phyloP scores from a whole-genome alignment of 2,113 vertebrate genomes.

The Speoplatyrhinus poulsoni region DNA sequence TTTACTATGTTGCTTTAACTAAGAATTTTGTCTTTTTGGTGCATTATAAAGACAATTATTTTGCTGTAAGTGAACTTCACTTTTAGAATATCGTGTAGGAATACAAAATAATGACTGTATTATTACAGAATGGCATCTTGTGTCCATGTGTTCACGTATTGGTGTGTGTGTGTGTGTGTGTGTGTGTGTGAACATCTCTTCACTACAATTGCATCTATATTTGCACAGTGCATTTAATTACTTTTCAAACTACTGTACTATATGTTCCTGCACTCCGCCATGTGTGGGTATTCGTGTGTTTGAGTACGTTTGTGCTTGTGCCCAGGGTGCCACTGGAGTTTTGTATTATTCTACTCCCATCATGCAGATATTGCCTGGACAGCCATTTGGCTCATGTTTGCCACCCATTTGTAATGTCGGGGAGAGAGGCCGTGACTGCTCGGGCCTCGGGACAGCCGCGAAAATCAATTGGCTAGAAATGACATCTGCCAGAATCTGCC shows the following conservation, averaged over 20 bases:
- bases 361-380: conserved; percentile 73
- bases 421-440: conserved; percentile 67
- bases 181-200: background rate
- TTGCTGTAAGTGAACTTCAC: too few relatives aligned
- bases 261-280: conserved; percentile 1
- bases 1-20: background rate
- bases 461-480: conserved; percentile 84
- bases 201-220: background rate
- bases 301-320: conserved; percentile 35
- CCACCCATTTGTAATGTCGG: conserved; percentile 75
- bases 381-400: conserved; percentile 73
- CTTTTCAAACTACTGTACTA: background rate
- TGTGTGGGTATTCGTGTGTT: conserved; percentile 7
- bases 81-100: too few relatives aligned
- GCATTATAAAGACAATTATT: too few relatives aligned
- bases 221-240: background rate
- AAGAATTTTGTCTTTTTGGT: too few relatives aligned
- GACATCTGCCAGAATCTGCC: conserved; percentile 81
- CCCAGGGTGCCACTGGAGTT: conserved; percentile 42
- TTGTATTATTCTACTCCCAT: conserved; percentile 68
- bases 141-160: background rate
- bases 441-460: conserved; percentile 69
- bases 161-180: conserved; percentile 6
- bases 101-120: background rate
- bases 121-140: background rate